Percentiles rank a stretch among this genome's conserved stretches.
These are phyloP conservation scores for Sebastes schlegelii DNA, from an alignment of 2,113 vertebrate genomes.

Conservation along the genomic window DNA sequence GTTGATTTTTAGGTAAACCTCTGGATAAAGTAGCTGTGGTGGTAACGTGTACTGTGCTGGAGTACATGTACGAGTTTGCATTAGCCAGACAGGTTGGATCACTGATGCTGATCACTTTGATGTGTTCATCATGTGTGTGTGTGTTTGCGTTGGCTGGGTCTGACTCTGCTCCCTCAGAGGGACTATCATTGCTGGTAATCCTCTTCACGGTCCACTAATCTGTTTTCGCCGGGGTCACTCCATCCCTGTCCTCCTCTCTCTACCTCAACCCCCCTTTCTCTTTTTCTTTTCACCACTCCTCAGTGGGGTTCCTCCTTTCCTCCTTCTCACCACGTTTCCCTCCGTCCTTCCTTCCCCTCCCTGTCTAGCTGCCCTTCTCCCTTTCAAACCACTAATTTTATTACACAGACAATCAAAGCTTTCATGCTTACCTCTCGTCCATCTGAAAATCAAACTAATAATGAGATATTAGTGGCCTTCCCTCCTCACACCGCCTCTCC, in stretches of 20 bases:
- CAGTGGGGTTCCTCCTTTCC: conserved; percentile 41
- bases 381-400: conserved; percentile 66
- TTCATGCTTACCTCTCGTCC: conserved; percentile 54
- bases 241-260: background rate
- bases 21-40: background rate
- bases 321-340: background rate
- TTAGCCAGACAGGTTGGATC: conserved; percentile 44
- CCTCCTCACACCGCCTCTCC: background rate
- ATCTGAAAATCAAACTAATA: conserved; percentile 64
- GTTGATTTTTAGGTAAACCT: background rate
- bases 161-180: conserved; percentile 57
- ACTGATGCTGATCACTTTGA: conserved; percentile 49
- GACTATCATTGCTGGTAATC: conserved; percentile 78
- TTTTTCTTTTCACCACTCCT: conserved; percentile 24
- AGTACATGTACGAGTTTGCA: conserved; percentile 32
- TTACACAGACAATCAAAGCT: conserved; percentile 62
- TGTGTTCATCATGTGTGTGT: conserved; percentile 47
- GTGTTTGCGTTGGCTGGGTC: conserved; percentile 53
- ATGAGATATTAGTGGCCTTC: conserved; percentile 41
- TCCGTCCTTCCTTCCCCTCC: conserved; percentile 1
- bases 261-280: background rate
- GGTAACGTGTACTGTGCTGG: background rate
- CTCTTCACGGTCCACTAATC: conserved; percentile 75
- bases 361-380: conserved; percentile 34
- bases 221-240: conserved; percentile 68